Evolutionary conservation across 1,140 invertebrate species (phyloP).

Genomic region (Achroia grisella): DNA sequence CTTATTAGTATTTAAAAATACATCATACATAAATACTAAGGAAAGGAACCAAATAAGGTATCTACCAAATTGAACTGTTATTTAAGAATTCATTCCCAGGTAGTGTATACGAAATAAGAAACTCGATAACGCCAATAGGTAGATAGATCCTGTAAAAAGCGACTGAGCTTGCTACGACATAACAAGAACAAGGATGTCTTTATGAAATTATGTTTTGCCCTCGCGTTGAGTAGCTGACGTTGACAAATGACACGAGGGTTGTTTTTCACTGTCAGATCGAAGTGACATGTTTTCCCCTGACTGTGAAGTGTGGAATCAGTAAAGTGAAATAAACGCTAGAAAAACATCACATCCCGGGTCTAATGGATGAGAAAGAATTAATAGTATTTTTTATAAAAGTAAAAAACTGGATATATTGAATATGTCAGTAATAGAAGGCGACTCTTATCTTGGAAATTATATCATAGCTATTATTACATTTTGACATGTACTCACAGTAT

Average conservation of each 20-base stretch:
- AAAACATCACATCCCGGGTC: conserved; percentile 15
- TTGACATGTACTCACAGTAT: too few relatives aligned
- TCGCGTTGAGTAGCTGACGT: conserved; percentile 51
- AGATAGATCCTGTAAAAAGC: conserved; percentile 25
- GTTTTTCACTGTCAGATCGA: conserved; percentile 64
- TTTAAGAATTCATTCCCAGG: background rate
- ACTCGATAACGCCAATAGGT: conserved; percentile 7
- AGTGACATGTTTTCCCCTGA: conserved; percentile 53
- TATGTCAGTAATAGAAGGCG: too few relatives aligned
- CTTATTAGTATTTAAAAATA: too few relatives aligned
- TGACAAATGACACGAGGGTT: conserved; percentile 59
- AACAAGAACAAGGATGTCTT: conserved; percentile 60
- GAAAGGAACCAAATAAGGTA: too few relatives aligned
- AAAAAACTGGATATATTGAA: too few relatives aligned
- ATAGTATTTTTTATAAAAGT: conserved; percentile 3
- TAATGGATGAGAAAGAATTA: conserved; percentile 16
- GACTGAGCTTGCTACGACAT: conserved; percentile 18
- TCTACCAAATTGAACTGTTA: too few relatives aligned
- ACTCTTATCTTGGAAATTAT: too few relatives aligned
- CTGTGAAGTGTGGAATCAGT: conserved; percentile 41
- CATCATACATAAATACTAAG: too few relatives aligned
- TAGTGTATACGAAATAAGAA: conserved; percentile 28
- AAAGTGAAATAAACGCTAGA: conserved; percentile 38
- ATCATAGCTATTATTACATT: too few relatives aligned
- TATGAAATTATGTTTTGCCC: conserved; percentile 65